Conservation (phyloP, 2,888 invertebrate genomes). For the Acronicta leporina region DNA sequence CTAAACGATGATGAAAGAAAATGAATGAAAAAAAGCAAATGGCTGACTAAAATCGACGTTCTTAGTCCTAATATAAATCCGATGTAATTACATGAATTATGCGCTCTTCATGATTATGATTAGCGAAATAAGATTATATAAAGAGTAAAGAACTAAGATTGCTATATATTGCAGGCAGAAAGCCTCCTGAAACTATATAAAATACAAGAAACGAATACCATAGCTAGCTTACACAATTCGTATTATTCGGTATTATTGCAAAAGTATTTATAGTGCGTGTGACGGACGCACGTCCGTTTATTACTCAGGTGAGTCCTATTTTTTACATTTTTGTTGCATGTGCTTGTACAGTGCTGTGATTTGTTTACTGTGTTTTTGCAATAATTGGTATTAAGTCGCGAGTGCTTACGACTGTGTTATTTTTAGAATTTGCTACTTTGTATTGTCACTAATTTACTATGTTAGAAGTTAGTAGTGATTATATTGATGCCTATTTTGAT, state of each 20-base stretch:
- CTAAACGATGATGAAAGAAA: constrained; percentile 73
- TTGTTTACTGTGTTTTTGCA: constrained; percentile 53
- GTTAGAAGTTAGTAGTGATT: constrained; percentile 34
- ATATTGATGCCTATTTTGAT: constrained; percentile 39
- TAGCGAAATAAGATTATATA: constrained; percentile 88
- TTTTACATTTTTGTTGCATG: constrained; percentile 60
- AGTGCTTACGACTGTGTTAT: constrained; percentile 63
- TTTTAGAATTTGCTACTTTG: constrained; percentile 61
- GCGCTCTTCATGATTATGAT: constrained; percentile 89
- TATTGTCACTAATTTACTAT: constrained; percentile 38
- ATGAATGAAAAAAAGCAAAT: constrained; percentile 87
- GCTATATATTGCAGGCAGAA: constrained; percentile 77
- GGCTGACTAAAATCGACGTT: constrained; percentile 87
- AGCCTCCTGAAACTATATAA: constrained; percentile 69
- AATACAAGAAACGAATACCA: constrained; percentile 68
- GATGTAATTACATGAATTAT: constrained; percentile 90
- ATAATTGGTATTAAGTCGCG: constrained; percentile 39
- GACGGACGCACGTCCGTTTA: constrained; percentile 80
- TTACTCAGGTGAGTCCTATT: constrained; percentile 77
- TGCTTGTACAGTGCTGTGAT: constrained; percentile 49
- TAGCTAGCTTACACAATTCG: constrained; percentile 76
- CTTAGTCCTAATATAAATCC: constrained; percentile 85
- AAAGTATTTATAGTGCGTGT: constrained; percentile 73
- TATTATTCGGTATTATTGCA: constrained; percentile 73
- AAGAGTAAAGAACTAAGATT: constrained; percentile 75